Evolutionary conservation across 2,888 invertebrate genomes (phyloP).

Genomic region (Pilophorus perplexus): DNA sequence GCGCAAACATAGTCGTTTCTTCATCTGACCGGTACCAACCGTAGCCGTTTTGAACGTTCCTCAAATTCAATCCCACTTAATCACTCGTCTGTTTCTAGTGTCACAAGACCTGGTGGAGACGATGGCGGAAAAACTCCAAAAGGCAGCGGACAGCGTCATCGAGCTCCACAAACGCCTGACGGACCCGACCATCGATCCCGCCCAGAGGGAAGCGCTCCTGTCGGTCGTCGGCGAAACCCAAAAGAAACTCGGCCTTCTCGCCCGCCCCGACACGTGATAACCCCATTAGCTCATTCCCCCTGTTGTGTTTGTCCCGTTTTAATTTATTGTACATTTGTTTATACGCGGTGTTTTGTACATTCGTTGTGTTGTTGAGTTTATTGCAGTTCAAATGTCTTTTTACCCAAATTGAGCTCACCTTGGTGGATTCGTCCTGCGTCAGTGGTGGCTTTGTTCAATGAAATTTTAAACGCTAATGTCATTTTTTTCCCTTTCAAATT

Average conservation of each 20-base stretch:
- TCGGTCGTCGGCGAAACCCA: conserved; percentile 54
- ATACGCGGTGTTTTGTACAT: conserved; percentile 5
- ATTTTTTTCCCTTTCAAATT: no score
- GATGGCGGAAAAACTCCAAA: conserved; percentile 59
- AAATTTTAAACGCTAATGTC: no score
- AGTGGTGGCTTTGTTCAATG: no score
- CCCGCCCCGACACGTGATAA: conserved; percentile 31
- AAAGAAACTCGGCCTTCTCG: conserved; percentile 53
- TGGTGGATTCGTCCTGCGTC: no score
- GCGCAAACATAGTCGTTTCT: no score
- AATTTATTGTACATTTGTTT: conserved; percentile 5
- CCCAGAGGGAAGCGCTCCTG: conserved; percentile 49
- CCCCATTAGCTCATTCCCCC: neutral
- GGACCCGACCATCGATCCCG: conserved; percentile 56
- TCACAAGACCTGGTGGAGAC: conserved; percentile 57
- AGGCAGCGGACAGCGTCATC: conserved; percentile 68
- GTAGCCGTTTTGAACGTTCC: no score
- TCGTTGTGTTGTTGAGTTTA: neutral
- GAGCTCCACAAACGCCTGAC: conserved; percentile 65
- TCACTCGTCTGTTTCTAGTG: no score
- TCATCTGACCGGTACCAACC: no score
- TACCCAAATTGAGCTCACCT: neutral
- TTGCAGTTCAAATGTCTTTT: neutral
- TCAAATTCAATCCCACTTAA: no score
- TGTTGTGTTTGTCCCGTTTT: neutral